Evolutionary conservation across 2,888 invertebrate species (phyloP), one percentile per base, ranked within the genome.

Genomic region (Tinea semifulvella): DNA sequence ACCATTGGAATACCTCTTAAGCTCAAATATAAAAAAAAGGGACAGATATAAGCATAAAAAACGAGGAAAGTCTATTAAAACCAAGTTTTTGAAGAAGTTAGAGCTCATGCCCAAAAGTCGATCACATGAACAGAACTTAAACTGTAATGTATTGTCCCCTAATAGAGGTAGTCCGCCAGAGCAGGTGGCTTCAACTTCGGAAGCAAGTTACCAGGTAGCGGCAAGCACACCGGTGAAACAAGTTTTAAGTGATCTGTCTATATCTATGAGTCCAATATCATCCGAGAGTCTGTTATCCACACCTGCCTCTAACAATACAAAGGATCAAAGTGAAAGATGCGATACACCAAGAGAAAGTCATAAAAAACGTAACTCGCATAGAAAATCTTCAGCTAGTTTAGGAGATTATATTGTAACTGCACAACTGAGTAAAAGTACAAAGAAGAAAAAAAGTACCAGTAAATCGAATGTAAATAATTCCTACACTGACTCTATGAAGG

Each of bases 161-260:
- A 44, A 22, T n/a, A n/a, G n/a, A n/a, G n/a, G n/a, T n/a, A n/a
- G n/a, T n/a, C n/a, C n/a, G n/a, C n/a, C n/a, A n/a, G n/a, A n/a
- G n/a, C n/a, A n/a, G n/a, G n/a, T n/a, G n/a, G n/a, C n/a, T n/a
- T n/a, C n/a, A n/a, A n/a, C n/a, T n/a, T 26, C 50, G 0, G 68
- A 73, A 0, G 48, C 72, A 1, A 74, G 76, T 13, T 59, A 61
- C 46, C 42, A 76, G 0, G 54, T 58, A 0, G 42, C 75, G 26
- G 66, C 77, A 0, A 77, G 76, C 46, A 80, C 79, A 1, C 79
- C 79, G 0, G 40, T 76, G 48, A 79, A 80, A 47, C 76, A 73
- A n/a, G n/a, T n/a, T n/a, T n/a, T n/a, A n/a, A n/a, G n/a, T n/a
- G n/a, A n/a, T n/a, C 43, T 63, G 11, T 51, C 61, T 0, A n/a